A percentile compares a stretch with the other conserved stretches of the same genome.
Evolutionary conservation across 2,888 invertebrate species (phyloP).

Genomic region (Tanytarsus gracilentus): DNA sequence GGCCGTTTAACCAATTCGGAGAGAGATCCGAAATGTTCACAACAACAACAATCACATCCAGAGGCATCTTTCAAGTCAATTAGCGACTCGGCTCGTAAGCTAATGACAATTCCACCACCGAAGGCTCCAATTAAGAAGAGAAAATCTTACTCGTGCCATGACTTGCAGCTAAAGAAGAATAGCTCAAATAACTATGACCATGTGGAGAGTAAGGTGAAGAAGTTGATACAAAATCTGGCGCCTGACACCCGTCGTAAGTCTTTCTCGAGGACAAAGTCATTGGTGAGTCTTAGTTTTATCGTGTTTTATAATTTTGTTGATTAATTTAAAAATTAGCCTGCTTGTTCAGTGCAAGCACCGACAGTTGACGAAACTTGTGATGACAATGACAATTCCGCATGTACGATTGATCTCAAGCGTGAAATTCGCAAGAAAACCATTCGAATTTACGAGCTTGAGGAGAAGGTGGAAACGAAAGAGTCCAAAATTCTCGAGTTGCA

Average conservation of each 20-base stretch:
- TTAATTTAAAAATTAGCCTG: too few relatives aligned
- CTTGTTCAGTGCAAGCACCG: not conserved
- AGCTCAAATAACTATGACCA: constrained; percentile 7
- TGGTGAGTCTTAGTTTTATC: too few relatives aligned
- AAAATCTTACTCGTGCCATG: constrained; percentile 13
- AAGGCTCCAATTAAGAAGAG: constrained; percentile 1
- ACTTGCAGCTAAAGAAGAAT: not conserved
- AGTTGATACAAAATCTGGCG: constrained; percentile 2
- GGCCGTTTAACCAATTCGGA: too few relatives aligned
- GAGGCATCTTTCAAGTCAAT: constrained; percentile 2
- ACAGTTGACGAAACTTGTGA: not conserved
- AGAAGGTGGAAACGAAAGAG: constrained; percentile 16
- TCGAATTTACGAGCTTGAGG: constrained; percentile 17
- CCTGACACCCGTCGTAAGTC: not conserved
- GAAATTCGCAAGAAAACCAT: constrained; percentile 10
- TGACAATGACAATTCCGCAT: not conserved
- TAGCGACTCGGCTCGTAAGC: not conserved
- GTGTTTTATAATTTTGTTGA: too few relatives aligned
- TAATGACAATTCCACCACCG: not conserved
- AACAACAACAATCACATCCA: not conserved
- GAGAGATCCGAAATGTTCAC: not conserved
- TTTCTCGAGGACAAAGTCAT: constrained; percentile 1
- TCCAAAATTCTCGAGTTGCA: constrained; percentile 2
- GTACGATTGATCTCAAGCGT: not conserved
- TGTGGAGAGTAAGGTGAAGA: constrained; percentile 13